Percentiles rank a stretch among this genome's conserved stretches.
These are phyloP conservation scores for Sebastes itinus DNA, from an alignment of 2,797 vertebrate species.

Conservation along the genomic window DNA sequence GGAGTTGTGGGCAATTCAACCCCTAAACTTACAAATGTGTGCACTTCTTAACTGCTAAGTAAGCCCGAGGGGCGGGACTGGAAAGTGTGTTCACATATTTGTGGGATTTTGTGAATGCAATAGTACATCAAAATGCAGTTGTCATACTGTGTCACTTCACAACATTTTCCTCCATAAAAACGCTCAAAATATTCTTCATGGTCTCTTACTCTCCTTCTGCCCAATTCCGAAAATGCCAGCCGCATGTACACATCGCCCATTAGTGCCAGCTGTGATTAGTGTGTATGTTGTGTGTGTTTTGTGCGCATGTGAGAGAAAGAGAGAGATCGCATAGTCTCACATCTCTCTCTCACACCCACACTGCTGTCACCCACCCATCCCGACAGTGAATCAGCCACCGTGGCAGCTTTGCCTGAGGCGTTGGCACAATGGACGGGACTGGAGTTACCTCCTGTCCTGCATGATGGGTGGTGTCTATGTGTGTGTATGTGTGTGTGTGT, in stretches of 20 bases:
- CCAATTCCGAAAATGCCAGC: slow-evolving; percentile 63
- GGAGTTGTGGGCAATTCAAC: slow-evolving; percentile 47
- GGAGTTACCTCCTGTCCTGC: slow-evolving; percentile 86
- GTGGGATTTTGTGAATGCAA: slow-evolving; percentile 3
- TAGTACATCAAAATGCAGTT: slow-evolving; percentile 54
- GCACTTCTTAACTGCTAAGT: slow-evolving; percentile 38
- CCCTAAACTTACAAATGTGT: slow-evolving; percentile 58
- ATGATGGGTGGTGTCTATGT: slow-evolving; percentile 71
- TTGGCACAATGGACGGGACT: slow-evolving; percentile 81
- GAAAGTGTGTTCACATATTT: slow-evolving; percentile 10
- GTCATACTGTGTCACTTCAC: slow-evolving; percentile 54
- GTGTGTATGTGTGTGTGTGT: slow-evolving; percentile 18
- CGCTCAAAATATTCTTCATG: slow-evolving; percentile 49
- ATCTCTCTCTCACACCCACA: slow-evolving; percentile 73
- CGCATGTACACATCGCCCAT: slow-evolving; percentile 64
- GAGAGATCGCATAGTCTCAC: slow-evolving; percentile 68
- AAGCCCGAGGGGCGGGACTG: slow-evolving; percentile 3
- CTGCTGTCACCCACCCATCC: slow-evolving; percentile 76
- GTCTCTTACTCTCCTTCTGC: slow-evolving; percentile 61
- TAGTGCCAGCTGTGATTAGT: slow-evolving; percentile 77
- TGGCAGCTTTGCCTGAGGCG: slow-evolving; percentile 77
- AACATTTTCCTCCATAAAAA: slow-evolving; percentile 33
- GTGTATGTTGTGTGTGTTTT: slow-evolving; percentile 64
- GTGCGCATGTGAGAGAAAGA: slow-evolving; percentile 61
- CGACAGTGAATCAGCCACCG: slow-evolving; percentile 77